These are phyloP conservation scores for Burhinus bistriatus DNA, from an alignment of 2,113 vertebrate genomes.

Conservation along the genomic window DNA sequence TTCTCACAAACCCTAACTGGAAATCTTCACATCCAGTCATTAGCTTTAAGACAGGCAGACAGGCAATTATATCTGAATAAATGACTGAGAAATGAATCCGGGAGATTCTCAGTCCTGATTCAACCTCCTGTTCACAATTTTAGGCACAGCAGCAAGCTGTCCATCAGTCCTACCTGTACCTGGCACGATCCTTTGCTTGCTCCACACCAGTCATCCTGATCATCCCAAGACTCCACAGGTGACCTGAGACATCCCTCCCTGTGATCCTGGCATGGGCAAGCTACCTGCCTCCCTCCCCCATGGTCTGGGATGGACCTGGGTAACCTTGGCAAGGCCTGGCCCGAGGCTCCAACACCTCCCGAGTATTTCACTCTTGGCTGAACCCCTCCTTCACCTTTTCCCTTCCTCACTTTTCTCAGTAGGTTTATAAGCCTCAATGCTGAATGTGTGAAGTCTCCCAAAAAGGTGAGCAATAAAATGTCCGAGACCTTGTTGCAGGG, in stretches of 20 bases:
- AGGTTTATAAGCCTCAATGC: neutral
- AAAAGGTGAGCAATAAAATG: slow-evolving; percentile 42
- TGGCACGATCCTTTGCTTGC: neutral
- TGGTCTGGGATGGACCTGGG: neutral
- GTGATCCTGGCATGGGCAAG: neutral
- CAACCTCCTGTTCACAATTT: slow-evolving; percentile 1
- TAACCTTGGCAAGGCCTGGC: neutral
- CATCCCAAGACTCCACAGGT: neutral
- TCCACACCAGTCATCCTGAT: neutral
- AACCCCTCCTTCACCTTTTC: slow-evolving; percentile 5
- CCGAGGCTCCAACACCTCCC: neutral
- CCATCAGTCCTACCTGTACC: neutral
- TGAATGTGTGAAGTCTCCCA: neutral
- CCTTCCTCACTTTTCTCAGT: slow-evolving; percentile 7
- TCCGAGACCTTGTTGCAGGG: neutral
- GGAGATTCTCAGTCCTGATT: slow-evolving; percentile 17
- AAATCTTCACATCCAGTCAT: slow-evolving; percentile 71
- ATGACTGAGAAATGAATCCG: slow-evolving; percentile 65
- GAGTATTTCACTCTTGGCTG: slow-evolving; percentile 35
- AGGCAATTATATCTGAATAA: slow-evolving; percentile 73
- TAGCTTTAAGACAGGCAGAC: slow-evolving; percentile 68
- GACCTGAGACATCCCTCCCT: neutral
- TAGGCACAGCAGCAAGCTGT: neutral
- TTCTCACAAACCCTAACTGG: slow-evolving; percentile 66
- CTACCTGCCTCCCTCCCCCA: neutral